Evolutionary conservation across 2,797 vertebrate species (phyloP), one percentile per base, ranked within the genome.

Genomic region (Craterocephalus amniculus): DNA sequence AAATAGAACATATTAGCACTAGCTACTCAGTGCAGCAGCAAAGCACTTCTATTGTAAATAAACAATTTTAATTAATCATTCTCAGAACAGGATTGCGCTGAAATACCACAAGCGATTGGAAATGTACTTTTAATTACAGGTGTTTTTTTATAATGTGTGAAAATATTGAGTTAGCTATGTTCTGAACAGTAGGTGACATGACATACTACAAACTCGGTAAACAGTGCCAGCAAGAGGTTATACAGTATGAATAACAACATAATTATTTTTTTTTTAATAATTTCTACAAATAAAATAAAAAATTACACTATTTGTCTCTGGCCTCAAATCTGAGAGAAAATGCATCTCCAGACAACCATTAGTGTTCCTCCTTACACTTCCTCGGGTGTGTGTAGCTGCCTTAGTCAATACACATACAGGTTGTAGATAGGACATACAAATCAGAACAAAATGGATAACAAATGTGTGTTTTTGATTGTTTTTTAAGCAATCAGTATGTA

Each of bases 31-130:
- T 18, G 16, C 22, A 59, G 16, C 4, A 0, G 10, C 11, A 0
- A 45, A 62, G 58, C 35, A 27, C 58, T 61, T 61, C 6, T 62
- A 70, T 43, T 70, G 67, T 61, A 62, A 70, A 62, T 70, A 55
- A 61, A 70, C 38, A 14, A 52, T 43, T 62, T 61, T 61, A 27
- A 3, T 55, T 32, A 61, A 27, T 45, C 18, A 55, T 22, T 55
- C 36, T 18, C 31, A 14, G 14, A 54, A 54, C 24, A 54, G 26
- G 22, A 54, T 16, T 29, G 26, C 6, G 3, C 29, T 27, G 26
- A 14, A 29, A 54, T 8, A 7, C 13, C 24, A 54, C 26, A n/a
- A 16, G 26, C 6, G 26, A 54, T 16, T 26, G 4, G 6, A 27
- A 54, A 26, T 27, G 14, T 29, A 29, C 14, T 29, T 29, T 52